Conservation (phyloP, 2,797 vertebrate species). For the Bovichtus diacanthus region DNA sequence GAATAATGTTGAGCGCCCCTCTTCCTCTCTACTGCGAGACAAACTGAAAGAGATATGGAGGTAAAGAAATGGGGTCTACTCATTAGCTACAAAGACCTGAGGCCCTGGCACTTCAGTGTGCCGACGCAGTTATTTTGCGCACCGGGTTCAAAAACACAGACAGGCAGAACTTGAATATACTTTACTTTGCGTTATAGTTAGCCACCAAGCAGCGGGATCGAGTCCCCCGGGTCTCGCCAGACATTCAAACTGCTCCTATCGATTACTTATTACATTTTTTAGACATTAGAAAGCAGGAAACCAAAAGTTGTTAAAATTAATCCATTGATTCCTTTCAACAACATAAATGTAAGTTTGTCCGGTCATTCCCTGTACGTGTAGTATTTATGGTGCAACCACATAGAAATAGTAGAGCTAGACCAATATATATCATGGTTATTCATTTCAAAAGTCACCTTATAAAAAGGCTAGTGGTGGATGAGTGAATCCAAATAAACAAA, state of each 20-base stretch:
- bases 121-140: conserved; percentile 44
- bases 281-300: neutral
- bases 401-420: neutral
- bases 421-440: neutral
- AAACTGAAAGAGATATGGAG: conserved; percentile 18
- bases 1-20: conserved; percentile 14
- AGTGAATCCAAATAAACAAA: no score
- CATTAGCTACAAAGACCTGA: conserved; percentile 40
- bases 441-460: no score
- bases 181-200: neutral
- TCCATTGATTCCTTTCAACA: neutral
- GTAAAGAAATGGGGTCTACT: conserved; percentile 24
- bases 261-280: neutral
- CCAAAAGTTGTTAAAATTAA: neutral
- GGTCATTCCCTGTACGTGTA: no score
- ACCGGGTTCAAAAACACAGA: conserved; percentile 26
- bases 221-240: neutral
- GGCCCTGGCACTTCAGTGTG: conserved; percentile 22
- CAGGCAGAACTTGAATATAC: neutral
- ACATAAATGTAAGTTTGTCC: neutral
- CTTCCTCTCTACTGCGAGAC: conserved; percentile 9
- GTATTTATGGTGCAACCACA: neutral
- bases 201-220: neutral
- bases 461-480: no score
- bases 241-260: neutral